Evolutionary conservation across 1,140 invertebrate genomes (phyloP), one percentile per base, ranked within the genome.

Genomic region (Adelges cooleyi): DNA sequence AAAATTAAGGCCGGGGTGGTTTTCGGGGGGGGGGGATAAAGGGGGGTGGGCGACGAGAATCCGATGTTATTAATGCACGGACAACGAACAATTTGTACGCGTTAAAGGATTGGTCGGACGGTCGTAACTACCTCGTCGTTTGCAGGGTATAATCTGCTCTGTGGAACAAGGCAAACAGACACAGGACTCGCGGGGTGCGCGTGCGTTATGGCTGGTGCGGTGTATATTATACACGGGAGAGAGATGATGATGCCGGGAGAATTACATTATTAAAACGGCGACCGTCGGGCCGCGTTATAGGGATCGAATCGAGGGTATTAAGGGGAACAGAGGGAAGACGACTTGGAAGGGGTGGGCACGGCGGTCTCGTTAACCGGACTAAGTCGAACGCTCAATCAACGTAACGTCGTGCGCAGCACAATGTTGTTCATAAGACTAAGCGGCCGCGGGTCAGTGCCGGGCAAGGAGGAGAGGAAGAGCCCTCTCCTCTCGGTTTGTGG

Each of bases 241-340:
- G 11, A 33, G 22, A 18, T n/a, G 22, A 62, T 11, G 29, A 20
- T 22, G 40, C 54, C 42, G 13, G 27, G 22, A 46, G 40, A 62
- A 62, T 62, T 62, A 62, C 54, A 62, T 62, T 62, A 62, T 62
- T 62, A 62, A 62, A 62, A 62, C 54, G 54, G 23, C 54, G 38
- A 52, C 11, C 52, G 33, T 53, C 29, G 51, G 10, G 11, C 5
- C 48, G 48, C 13, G 36, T 38, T 38, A 6, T 13, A 6, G 6
- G 40, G 40, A 44, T 33, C 29, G 40, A n/a, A 15, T 8, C 40
- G 40, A 44, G n/a, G 15, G n/a, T 44, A n/a, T 44, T 38, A 38
- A 11, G 15, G 40, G 40, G 11, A 3, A 44, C 11, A 44, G 5
- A 44, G 40, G 40, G 40, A 8, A 13, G 36, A 38, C 36, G 36